Conservation (phyloP, 2,888 invertebrate genomes). For the Leucoma salicis region DNA sequence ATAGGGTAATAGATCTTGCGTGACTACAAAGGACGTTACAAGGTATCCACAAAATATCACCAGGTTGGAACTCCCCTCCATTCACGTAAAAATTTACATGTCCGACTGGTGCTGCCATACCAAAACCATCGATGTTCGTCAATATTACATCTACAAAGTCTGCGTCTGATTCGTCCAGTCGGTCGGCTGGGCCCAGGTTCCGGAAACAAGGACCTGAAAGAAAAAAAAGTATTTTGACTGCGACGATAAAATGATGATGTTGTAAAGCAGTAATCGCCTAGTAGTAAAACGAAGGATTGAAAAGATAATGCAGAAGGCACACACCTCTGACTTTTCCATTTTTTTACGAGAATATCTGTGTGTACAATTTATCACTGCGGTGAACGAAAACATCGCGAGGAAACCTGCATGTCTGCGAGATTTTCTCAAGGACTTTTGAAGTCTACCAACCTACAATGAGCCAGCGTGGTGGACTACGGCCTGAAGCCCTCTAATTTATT, state of each 20-base stretch:
- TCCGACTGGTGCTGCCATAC: constrained; percentile 61
- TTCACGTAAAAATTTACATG: constrained; percentile 67
- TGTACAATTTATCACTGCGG: no score
- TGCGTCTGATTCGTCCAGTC: constrained; percentile 57
- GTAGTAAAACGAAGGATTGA: no score
- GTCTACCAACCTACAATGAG: no score
- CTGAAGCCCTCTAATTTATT: no score
- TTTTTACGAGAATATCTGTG: no score
- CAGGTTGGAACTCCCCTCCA: constrained; percentile 61
- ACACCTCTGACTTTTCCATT: no score
- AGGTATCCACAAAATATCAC: constrained; percentile 40
- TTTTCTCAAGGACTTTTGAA: no score
- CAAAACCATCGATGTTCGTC: constrained; percentile 63
- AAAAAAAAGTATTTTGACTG: not conserved
- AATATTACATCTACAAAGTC: constrained; percentile 58
- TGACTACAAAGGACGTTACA: constrained; percentile 51
- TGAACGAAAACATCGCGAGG: no score
- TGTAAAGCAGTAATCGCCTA: no score
- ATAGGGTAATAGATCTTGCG: constrained; percentile 39
- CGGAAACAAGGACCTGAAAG: constrained; percentile 60
- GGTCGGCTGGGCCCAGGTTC: constrained; percentile 50
- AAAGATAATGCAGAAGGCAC: not conserved
- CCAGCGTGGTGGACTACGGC: no score
- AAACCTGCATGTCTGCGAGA: no score
- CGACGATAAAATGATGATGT: no score